Evolutionary conservation across 1,140 invertebrate species (phyloP).

Genomic region (Atta texana): DNA sequence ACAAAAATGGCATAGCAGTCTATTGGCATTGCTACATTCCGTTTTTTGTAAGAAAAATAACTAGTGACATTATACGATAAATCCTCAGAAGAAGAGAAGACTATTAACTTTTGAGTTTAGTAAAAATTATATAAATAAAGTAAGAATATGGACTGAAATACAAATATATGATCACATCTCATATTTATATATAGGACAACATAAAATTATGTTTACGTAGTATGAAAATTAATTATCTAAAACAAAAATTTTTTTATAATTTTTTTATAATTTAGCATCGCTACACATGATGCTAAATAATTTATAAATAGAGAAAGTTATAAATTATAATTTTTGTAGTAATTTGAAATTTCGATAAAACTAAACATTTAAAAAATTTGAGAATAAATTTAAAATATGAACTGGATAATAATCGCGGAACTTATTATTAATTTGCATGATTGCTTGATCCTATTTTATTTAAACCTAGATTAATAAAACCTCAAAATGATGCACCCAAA

Average conservation of each 20-base stretch:
- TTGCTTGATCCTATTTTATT: constrained; percentile 39
- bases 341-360: background rate
- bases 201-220: constrained; percentile 1
- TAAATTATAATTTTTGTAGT: constrained; percentile 1
- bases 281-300: background rate
- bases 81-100: background rate
- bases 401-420: constrained; percentile 17
- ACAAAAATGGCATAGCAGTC: background rate
- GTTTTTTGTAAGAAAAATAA: background rate
- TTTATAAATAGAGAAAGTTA: background rate
- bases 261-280: background rate
- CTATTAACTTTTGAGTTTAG: background rate
- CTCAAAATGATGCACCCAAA: constrained; percentile 34
- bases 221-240: background rate
- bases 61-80: background rate
- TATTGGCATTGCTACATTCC: background rate
- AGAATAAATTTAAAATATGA: background rate
- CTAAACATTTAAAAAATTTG: background rate
- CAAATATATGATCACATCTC: background rate
- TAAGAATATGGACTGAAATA: background rate
- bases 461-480: constrained; percentile 45
- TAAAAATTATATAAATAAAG: background rate
- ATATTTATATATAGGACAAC: background rate
- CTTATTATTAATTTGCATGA: constrained; percentile 33
- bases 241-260: background rate